Evolutionary conservation across 2,888 invertebrate genomes (phyloP), one percentile per base, ranked within the genome.

Genomic region (Lydus trimaculatus): DNA sequence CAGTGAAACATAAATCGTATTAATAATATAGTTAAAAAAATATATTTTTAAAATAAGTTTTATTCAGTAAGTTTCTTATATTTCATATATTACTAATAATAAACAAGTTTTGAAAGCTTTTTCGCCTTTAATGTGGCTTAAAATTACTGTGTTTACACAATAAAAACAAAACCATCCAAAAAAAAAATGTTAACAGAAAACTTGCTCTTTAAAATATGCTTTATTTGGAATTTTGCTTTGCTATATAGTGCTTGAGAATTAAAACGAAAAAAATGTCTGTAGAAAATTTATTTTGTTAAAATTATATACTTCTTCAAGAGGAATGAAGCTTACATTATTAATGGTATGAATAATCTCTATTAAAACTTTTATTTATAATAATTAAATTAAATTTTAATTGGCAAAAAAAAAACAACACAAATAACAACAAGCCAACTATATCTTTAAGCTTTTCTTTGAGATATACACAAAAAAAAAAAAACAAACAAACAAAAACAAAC

Each of bases 271-370:
- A 8, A 20, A 23, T 7, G 5, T 23, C 25, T 20, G 9, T 52
- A 23, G 20, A 11, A 65, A 66, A 69, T 70, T 61, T 66, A 66
- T 58, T 66, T 39, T 61, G 61, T 31, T 31, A 2, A 8, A n/a
- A n/a, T n/a, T n/a, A n/a, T 0, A 65, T 64, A 70, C 66, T 65
- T 63, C 58, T 58, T 61, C 73, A 75, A 72, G 75, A 76, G 76
- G 75, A 78, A 75, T 78, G 74, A 75, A 77, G 75, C 75, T 78
- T 78, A 66, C 69, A 69, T 65, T 75, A 69, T 75, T 77, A 69
- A 76, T 76, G 76, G 76, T 78, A 75, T 69, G 72, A 72, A 65
- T 56, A 58, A 63, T 28, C 58, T 67, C 58, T 67, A 64, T 72
- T 67, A 52, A 62, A 66, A 56, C 31, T 67, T 61, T 58, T 60